Base-by-base conservation (phyloP, 2,113 vertebrate genomes). In the Rostratula benghalensis region DNA sequence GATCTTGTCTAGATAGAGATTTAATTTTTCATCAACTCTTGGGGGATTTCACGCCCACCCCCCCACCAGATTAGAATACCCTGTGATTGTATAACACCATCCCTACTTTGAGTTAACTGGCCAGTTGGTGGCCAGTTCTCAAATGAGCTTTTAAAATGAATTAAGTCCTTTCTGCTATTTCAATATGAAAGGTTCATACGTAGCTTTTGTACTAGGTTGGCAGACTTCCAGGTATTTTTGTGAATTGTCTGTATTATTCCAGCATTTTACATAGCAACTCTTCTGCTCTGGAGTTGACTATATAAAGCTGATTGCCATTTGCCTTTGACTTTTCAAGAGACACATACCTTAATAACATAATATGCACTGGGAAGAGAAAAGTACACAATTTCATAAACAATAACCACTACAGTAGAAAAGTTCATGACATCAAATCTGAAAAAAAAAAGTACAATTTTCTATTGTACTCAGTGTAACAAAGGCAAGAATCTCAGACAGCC, bases 111-210 rank as follows among this genome's bases (percentile, higher is more conserved):
- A 76, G 21, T 35, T 93, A 90, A n/a, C 68, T 83, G 41, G 9
- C 5, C 59, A 88, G 20, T 53, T 86, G 50, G 15, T 77, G 17
- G 17, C 14, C 76, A 90, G 93, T 76, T 92, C 90, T 95, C 70
- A 69, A 82, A 90, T 0, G 1, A 10, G 18, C 21, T 81, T 90
- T 91, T 93, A 60, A 88, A 90, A 91, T 67, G 0, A 82, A 60
- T 85, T 75, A 78, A 65, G 30, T 87, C 77, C 4, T 79, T 59
- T 59, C 57, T 59, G 22, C n/a, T 59, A 68, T 79, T 95, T 87
- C 46, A 84, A 10, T 67, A 46, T 41, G 8, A 71, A 89, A 84
- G 51, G 56, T 63, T 87, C 43, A 89, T 56, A 22, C 12, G n/a
- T 8, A 69, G 28, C 13, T 61, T 93, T 87, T 76, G 13, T 79